Evolutionary conservation across 2,797 vertebrate genomes (phyloP).

Genomic region (Clarias fuscus): DNA sequence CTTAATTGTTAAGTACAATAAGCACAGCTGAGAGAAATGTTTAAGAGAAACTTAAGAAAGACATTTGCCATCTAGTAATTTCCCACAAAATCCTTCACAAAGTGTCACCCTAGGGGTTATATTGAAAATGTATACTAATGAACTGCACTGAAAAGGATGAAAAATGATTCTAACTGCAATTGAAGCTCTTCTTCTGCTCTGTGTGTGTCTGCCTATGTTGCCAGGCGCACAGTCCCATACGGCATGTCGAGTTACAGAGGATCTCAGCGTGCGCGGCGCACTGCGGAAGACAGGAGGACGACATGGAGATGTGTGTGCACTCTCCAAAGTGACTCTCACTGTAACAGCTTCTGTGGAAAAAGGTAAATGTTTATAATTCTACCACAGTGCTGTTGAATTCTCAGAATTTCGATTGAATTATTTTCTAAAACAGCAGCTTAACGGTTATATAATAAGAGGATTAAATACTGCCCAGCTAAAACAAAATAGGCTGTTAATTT

Average conservation of each 20-base stretch:
- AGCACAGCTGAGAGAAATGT: no score
- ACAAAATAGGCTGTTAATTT: no score
- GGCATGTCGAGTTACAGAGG: constrained; percentile 87
- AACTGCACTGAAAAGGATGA: not conserved
- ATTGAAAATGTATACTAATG: not conserved
- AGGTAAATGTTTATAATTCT: constrained; percentile 59
- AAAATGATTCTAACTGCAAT: not conserved
- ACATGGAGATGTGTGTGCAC: constrained; percentile 66
- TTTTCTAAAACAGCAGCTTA: no score
- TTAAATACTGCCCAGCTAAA: no score
- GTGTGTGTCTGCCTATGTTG: constrained; percentile 32
- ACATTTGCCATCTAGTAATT: no score
- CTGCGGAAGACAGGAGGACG: constrained; percentile 38
- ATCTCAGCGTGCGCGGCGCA: constrained; percentile 75
- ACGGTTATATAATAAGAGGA: not conserved
- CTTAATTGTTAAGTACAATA: no score
- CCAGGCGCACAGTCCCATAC: constrained; percentile 86
- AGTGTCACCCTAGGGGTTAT: not conserved
- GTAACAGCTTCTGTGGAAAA: constrained; percentile 67
- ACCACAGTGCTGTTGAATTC: not conserved
- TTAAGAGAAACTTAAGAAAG: no score
- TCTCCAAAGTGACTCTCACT: constrained; percentile 57
- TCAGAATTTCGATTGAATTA: not conserved
- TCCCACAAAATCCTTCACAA: no score
- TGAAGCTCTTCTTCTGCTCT: not conserved